Evolutionary conservation across 2,888 invertebrate genomes (phyloP).

Genomic region (Spilarctia lutea): DNA sequence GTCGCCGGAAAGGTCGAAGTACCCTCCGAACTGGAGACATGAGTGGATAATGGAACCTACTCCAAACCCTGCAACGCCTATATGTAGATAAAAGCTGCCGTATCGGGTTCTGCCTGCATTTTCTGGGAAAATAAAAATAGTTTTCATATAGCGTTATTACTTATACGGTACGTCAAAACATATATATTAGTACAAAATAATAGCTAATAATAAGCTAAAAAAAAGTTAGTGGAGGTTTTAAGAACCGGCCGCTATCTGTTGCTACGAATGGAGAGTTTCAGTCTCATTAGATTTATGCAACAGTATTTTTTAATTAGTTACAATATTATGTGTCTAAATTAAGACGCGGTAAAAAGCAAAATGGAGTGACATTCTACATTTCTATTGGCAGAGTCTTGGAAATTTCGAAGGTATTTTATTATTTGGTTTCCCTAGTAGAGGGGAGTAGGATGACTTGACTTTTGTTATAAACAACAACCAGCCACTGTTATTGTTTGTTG

Average conservation of each 20-base stretch:
- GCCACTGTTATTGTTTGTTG: not conserved
- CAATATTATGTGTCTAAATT: not conserved
- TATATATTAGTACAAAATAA: too few species aligned
- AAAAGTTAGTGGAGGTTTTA: not conserved
- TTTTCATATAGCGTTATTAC: too few species aligned
- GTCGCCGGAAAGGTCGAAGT: constrained; percentile 88
- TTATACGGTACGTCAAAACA: too few species aligned
- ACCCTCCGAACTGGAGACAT: constrained; percentile 90
- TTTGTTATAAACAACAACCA: not conserved
- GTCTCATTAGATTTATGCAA: not conserved
- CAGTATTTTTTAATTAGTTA: not conserved
- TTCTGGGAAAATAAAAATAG: constrained; percentile 55
- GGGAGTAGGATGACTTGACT: too few species aligned
- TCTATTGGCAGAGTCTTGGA: not conserved
- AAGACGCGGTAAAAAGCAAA: not conserved
- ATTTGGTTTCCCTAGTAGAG: not conserved
- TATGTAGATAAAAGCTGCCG: constrained; percentile 88
- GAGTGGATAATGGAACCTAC: constrained; percentile 91
- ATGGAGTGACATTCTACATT: not conserved
- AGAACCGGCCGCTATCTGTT: not conserved
- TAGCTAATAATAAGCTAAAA: too few species aligned
- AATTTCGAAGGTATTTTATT: not conserved
- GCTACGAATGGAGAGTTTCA: not conserved
- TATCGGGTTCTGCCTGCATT: constrained; percentile 75
- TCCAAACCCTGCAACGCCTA: constrained; percentile 89